Evolutionary conservation across 1,140 invertebrate species (phyloP).

Genomic region (Drosophila pallidifrons): DNA sequence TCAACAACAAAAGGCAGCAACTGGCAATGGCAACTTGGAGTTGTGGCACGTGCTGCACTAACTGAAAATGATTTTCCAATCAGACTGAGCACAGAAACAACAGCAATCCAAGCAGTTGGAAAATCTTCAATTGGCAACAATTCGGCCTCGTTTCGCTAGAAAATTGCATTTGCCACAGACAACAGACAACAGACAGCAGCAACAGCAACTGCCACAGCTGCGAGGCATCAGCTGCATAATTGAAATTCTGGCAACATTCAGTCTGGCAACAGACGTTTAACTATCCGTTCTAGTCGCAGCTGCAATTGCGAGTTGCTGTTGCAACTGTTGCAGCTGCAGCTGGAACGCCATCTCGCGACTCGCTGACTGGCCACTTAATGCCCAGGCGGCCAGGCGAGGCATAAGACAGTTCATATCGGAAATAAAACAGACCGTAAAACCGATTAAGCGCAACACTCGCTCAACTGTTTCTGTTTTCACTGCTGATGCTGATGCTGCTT

Average conservation of each 20-base stretch:
- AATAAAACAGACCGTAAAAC: slow-evolving; percentile 83
- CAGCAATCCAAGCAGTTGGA: slow-evolving; percentile 57
- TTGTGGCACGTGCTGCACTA: slow-evolving; percentile 66
- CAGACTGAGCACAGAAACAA: slow-evolving; percentile 41
- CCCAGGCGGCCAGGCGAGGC: slow-evolving; percentile 27
- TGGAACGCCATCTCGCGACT: slow-evolving; percentile 16
- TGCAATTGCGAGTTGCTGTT: slow-evolving; percentile 8
- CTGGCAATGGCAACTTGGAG: slow-evolving; percentile 36
- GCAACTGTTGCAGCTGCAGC: slow-evolving; percentile 28
- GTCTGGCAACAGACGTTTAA: slow-evolving; percentile 52
- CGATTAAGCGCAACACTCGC: slow-evolving; percentile 78
- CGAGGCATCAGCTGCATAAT: slow-evolving; percentile 74
- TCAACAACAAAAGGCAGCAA: slow-evolving; percentile 40
- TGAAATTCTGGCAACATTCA: slow-evolving; percentile 76
- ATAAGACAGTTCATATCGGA: slow-evolving; percentile 79
- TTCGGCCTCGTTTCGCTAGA: slow-evolving; percentile 55
- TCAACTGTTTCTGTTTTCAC: slow-evolving; percentile 60
- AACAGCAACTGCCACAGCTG: slow-evolving; percentile 56
- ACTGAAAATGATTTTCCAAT: slow-evolving; percentile 74
- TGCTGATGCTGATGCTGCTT: slow-evolving; percentile 32
- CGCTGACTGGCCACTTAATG: slow-evolving; percentile 31
- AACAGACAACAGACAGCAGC: background rate
- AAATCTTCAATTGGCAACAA: slow-evolving; percentile 68
- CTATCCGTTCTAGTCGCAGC: slow-evolving; percentile 54
- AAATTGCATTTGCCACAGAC: slow-evolving; percentile 62